A percentile compares a stretch with the other conserved stretches of the same genome.
Conservation (phyloP, 2,888 invertebrate genomes). For the Dynastes hyllus region DNA sequence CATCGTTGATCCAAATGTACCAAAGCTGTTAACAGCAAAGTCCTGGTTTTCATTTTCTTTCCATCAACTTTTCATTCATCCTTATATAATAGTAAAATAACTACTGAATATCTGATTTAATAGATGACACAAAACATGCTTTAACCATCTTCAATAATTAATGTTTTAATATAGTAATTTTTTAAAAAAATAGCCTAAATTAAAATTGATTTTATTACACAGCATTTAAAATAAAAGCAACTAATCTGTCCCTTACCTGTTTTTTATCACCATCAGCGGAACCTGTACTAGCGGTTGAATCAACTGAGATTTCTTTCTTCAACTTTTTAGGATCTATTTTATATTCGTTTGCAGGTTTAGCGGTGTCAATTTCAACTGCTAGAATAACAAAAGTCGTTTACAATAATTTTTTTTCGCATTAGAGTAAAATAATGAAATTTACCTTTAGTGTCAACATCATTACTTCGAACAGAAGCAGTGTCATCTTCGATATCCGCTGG, state of each 20-base stretch:
- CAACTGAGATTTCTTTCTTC: slow-evolving; percentile 59
- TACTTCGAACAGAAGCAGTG: slow-evolving; percentile 87
- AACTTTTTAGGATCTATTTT: slow-evolving; percentile 58
- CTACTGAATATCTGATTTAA: no score
- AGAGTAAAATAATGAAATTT: slow-evolving; percentile 60
- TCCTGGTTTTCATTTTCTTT: no score
- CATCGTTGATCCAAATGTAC: no score
- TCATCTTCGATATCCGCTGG: slow-evolving; percentile 95
- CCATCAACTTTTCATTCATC: no score
- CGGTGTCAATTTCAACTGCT: slow-evolving; percentile 71
- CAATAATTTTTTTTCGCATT: neutral
- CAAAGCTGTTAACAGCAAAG: no score
- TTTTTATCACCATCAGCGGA: slow-evolving; percentile 60
- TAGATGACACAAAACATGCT: no score
- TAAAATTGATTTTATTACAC: no score
- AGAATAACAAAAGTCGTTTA: slow-evolving; percentile 57
- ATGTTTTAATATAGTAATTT: no score
- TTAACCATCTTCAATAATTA: no score
- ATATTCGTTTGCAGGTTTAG: slow-evolving; percentile 60
- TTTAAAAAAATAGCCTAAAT: no score
- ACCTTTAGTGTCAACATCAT: slow-evolving; percentile 89
- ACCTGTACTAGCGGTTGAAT: slow-evolving; percentile 54
- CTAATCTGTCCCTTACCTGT: slow-evolving; percentile 54
- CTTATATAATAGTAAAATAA: no score
- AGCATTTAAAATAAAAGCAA: neutral